Percentiles rank a stretch among this genome's conserved stretches.
These are phyloP conservation scores for Scaeva pyrastri DNA, from an alignment of 2,888 invertebrate species.

Conservation along the genomic window DNA sequence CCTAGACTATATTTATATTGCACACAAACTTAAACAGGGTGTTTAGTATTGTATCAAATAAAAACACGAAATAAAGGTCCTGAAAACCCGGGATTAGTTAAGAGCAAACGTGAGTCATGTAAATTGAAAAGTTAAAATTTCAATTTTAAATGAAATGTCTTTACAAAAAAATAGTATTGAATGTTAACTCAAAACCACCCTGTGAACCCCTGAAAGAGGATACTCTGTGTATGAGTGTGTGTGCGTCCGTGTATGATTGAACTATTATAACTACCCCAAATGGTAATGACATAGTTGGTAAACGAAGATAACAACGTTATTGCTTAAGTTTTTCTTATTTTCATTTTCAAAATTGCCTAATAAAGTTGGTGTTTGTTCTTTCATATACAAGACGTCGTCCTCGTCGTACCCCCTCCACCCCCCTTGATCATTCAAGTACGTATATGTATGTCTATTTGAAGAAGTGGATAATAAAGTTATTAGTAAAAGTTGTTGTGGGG, in stretches of 20 bases:
- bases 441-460: constrained; percentile 11
- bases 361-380: constrained; percentile 46
- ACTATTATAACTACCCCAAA: constrained; percentile 66
- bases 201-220: not conserved
- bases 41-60: not conserved
- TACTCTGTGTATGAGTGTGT: not conserved
- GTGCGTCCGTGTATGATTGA: not conserved
- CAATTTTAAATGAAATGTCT: too few relatives aligned
- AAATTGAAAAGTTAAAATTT: not conserved
- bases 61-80: not conserved
- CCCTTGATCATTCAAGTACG: not conserved
- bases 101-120: too few relatives aligned
- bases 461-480: too few relatives aligned
- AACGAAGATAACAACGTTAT: constrained; percentile 72
- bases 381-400: not conserved
- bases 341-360: constrained; percentile 51
- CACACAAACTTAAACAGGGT: not conserved
- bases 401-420: not conserved
- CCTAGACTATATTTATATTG: constrained; percentile 42
- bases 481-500: too few relatives aligned
- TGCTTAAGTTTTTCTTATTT: constrained; percentile 69
- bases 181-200: not conserved
- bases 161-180: too few relatives aligned
- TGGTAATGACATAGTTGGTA: constrained; percentile 73
- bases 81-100: not conserved